Conservation (phyloP, 2,797 vertebrate genomes). For the Neomorphus geoffroyi region DNA sequence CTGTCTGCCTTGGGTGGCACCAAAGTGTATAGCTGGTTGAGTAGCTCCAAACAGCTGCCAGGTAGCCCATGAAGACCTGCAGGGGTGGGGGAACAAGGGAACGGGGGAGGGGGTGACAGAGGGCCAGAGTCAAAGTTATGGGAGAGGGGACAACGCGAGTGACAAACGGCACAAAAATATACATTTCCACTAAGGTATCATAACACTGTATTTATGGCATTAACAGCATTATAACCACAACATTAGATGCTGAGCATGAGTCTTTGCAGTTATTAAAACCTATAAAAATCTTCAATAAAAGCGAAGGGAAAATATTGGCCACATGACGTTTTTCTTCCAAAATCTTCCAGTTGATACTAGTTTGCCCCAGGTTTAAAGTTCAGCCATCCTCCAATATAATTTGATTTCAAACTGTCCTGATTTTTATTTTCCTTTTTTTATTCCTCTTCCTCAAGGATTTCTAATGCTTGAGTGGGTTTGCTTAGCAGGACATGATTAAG, state of each 20-base stretch:
- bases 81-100: rapidly evolving
- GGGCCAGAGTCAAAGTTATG: background rate
- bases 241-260: background rate
- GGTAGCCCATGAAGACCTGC: background rate
- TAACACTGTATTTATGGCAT: background rate
- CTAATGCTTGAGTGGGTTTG: background rate
- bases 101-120: background rate
- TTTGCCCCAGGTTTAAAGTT: background rate
- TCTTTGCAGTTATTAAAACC: slow-evolving; percentile 28
- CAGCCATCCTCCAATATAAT: background rate
- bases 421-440: background rate
- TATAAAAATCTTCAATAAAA: slow-evolving; percentile 16
- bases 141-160: background rate
- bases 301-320: background rate
- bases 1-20: background rate
- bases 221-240: background rate
- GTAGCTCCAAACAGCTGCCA: background rate
- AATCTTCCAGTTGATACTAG: background rate
- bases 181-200: background rate
- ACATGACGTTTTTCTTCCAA: background rate
- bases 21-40: background rate
- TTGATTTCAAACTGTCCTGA: background rate
- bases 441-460: background rate
- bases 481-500: background rate
- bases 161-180: background rate